These are phyloP conservation scores for Eristalis tenax DNA, from an alignment of 2,888 invertebrate genomes.

Conservation along the genomic window DNA sequence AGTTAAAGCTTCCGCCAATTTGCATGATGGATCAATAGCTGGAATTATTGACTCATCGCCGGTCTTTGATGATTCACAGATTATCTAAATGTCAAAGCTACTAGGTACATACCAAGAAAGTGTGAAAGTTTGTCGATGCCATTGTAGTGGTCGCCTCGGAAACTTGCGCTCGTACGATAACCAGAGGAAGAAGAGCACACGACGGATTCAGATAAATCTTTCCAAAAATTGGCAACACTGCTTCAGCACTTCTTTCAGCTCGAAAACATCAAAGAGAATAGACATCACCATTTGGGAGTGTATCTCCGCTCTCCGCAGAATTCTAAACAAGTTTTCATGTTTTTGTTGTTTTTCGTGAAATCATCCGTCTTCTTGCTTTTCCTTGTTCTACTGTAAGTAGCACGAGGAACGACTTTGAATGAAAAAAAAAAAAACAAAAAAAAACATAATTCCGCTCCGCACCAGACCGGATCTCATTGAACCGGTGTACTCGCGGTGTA, in stretches of 20 bases:
- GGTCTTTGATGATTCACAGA: not conserved
- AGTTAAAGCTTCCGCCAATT: not conserved
- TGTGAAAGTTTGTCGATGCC: not conserved
- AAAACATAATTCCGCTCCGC: slow-evolving; percentile 27
- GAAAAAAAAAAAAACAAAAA: slow-evolving; percentile 26
- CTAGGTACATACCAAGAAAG: not conserved
- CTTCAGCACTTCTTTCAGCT: slow-evolving; percentile 22
- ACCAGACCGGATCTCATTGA: slow-evolving; percentile 36
- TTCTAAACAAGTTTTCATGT: slow-evolving; percentile 33
- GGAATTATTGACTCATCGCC: not conserved
- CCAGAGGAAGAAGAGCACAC: not conserved
- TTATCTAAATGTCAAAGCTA: not conserved
- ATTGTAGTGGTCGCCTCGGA: not conserved
- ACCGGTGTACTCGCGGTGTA: slow-evolving; percentile 41
- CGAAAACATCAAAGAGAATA: slow-evolving; percentile 2
- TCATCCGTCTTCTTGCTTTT: not conserved
- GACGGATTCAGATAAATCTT: not conserved
- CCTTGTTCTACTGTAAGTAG: slow-evolving; percentile 25
- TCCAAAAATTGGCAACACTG: slow-evolving; percentile 49
- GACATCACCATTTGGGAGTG: not conserved
- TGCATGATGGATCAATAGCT: not conserved
- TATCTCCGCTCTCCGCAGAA: slow-evolving; percentile 1
- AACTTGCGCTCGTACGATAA: not conserved
- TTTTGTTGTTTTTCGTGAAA: not conserved
- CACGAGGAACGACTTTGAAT: slow-evolving; percentile 59